phyloP scores from a whole-genome alignment of 2,888 invertebrate species.

The Ptilodon capucinus region DNA sequence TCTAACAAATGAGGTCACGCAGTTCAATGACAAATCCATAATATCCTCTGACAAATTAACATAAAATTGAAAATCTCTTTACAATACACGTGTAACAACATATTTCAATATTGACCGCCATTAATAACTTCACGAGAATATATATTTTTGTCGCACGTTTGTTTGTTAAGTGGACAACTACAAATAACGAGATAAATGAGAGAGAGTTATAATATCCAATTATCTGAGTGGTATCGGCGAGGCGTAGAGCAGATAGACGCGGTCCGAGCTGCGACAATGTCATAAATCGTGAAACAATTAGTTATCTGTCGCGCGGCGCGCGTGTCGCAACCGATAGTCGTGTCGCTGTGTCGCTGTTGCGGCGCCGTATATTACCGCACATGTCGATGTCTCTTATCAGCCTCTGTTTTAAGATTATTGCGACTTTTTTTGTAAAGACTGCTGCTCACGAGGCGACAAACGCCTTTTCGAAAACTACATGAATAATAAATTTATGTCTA shows the following conservation, averaged over 20 bases:
- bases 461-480: background rate
- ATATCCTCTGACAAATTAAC: background rate
- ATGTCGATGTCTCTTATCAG: conserved; percentile 11
- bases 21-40: background rate
- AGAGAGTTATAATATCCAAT: conserved; percentile 16
- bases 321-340: conserved; percentile 12
- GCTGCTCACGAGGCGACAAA: conserved; percentile 1
- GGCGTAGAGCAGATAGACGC: conserved; percentile 22
- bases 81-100: background rate
- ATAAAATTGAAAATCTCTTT: conserved; percentile 1
- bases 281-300: conserved; percentile 36
- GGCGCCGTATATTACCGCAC: conserved; percentile 14
- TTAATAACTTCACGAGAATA: background rate
- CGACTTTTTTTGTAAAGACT: conserved; percentile 1
- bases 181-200: conserved; percentile 1
- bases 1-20: background rate
- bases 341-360: conserved; percentile 11
- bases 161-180: conserved; percentile 1
- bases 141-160: background rate
- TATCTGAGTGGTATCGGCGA: conserved; percentile 27
- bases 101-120: background rate
- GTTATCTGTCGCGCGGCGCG: conserved; percentile 21
- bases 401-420: conserved; percentile 7
- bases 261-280: conserved; percentile 4
- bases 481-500: too few species aligned